Conservation (phyloP, 1,140 invertebrate genomes). For the Plutomurus gul region DNA sequence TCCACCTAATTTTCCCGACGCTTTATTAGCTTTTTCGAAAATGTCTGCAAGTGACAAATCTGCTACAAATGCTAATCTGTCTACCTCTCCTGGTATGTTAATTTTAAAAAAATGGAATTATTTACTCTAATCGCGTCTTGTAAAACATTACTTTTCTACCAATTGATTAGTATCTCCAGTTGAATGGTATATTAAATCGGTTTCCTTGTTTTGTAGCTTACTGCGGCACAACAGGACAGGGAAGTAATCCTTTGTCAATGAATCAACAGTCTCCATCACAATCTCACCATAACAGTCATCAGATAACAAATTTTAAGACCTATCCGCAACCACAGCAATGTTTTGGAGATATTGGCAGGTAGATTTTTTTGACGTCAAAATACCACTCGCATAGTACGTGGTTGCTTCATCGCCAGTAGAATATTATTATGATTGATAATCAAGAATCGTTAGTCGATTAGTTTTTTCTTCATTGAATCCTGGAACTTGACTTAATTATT, state of each 20-base stretch:
- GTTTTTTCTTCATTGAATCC: background rate
- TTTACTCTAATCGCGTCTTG: background rate
- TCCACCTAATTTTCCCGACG: conserved; percentile 50
- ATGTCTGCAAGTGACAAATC: conserved; percentile 43
- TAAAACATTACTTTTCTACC: background rate
- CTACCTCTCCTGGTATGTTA: background rate
- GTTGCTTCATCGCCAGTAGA: background rate
- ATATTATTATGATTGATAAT: background rate
- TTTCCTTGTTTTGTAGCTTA: background rate
- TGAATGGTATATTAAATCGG: background rate
- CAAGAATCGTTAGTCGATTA: background rate
- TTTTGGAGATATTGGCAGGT: conserved; percentile 13
- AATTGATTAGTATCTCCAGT: background rate
- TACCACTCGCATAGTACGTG: no score
- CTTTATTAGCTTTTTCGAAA: conserved; percentile 49
- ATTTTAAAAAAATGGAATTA: background rate
- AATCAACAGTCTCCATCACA: background rate
- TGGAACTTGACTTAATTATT: no score
- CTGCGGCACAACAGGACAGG: background rate
- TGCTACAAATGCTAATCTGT: background rate
- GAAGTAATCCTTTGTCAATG: background rate
- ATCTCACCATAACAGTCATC: background rate
- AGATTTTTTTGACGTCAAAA: background rate
- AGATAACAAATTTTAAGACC: background rate
- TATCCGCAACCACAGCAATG: background rate